Conservation (phyloP, 2,888 invertebrate species). For the Phorcus lineatus region DNA sequence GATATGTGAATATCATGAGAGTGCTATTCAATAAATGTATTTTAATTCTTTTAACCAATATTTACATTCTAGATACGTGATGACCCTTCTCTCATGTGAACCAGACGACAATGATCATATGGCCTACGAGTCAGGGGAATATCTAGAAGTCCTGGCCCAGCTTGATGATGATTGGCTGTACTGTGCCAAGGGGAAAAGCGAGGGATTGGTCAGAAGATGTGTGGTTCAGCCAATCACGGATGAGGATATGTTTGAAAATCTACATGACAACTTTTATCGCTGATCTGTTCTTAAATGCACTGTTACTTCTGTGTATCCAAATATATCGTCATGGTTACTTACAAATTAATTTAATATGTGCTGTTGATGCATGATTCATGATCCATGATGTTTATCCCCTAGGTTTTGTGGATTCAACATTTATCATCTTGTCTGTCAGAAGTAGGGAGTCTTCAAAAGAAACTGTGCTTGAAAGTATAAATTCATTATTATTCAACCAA, state of each 20-base stretch:
- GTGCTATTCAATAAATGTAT: too few relatives aligned
- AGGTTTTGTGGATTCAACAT: too few relatives aligned
- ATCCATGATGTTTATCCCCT: too few relatives aligned
- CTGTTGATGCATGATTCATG: background rate
- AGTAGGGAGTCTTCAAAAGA: too few relatives aligned
- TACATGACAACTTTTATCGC: slow-evolving; percentile 44
- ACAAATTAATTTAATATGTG: background rate
- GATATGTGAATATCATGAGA: too few relatives aligned
- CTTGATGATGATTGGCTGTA: slow-evolving; percentile 53
- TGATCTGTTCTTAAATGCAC: slow-evolving; percentile 8
- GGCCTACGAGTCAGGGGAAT: slow-evolving; percentile 43
- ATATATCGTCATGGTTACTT: background rate
- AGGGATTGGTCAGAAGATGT: slow-evolving; percentile 48
- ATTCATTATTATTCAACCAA: too few relatives aligned
- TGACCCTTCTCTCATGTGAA: slow-evolving; percentile 39
- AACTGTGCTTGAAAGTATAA: too few relatives aligned
- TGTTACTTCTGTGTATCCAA: background rate
- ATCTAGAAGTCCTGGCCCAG: slow-evolving; percentile 54
- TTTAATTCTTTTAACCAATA: too few relatives aligned
- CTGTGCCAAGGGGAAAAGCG: slow-evolving; percentile 51
- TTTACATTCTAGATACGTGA: slow-evolving; percentile 43
- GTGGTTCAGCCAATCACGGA: slow-evolving; percentile 47
- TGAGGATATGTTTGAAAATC: slow-evolving; percentile 42
- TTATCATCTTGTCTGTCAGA: too few relatives aligned
- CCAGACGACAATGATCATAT: slow-evolving; percentile 37